phyloP scores from a whole-genome alignment of 2,113 vertebrate genomes.

The Sarotherodon lohbergeri region DNA sequence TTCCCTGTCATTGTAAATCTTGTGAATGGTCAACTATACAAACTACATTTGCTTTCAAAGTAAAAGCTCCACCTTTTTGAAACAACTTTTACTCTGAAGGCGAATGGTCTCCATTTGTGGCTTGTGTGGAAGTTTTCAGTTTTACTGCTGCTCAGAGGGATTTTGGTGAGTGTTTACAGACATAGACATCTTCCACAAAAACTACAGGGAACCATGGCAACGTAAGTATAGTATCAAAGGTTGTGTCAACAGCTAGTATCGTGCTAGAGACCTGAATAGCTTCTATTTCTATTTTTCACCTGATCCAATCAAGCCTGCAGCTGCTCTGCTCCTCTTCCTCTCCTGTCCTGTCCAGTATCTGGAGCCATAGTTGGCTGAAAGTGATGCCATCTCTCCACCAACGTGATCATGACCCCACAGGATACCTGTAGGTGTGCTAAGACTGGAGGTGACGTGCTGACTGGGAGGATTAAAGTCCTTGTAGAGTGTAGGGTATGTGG shows the following conservation, averaged over 20 bases:
- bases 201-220: not conserved
- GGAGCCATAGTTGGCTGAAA: not conserved
- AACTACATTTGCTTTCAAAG: fast-evolving
- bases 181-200: not conserved
- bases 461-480: not conserved
- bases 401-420: not conserved
- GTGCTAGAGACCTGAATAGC: not conserved
- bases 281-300: slow-evolving; percentile 5
- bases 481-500: not conserved
- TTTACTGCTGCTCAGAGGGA: not conserved
- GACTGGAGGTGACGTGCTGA: not conserved
- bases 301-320: not conserved
- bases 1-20: not conserved
- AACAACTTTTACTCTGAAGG: not conserved
- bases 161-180: not conserved
- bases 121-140: not conserved
- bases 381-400: not conserved
- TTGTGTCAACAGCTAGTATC: not conserved
- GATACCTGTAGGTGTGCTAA: not conserved
- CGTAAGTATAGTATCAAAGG: not conserved
- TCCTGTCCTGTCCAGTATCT: slow-evolving; percentile 37
- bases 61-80: not conserved
- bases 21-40: not conserved
- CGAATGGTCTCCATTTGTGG: not conserved
- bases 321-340: slow-evolving; percentile 58